Evolutionary conservation across 2,888 invertebrate genomes (phyloP).

Genomic region (Unio pictorum): DNA sequence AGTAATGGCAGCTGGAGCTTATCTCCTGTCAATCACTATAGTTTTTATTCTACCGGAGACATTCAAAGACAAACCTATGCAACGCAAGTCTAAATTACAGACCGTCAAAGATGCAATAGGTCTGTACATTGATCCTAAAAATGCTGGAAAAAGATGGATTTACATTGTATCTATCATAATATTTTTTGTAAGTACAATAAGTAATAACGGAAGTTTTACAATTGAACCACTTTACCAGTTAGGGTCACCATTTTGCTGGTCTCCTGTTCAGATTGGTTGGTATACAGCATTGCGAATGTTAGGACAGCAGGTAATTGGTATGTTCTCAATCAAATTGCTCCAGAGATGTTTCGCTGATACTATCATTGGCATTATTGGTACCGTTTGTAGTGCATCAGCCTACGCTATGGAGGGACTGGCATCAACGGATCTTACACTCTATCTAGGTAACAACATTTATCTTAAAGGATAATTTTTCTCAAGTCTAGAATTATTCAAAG

Average conservation of each 20-base stretch:
- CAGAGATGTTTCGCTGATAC: constrained; percentile 31
- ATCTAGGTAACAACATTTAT: constrained; percentile 30
- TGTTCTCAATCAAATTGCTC: constrained; percentile 25
- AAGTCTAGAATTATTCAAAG: background rate
- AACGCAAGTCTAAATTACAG: constrained; percentile 13
- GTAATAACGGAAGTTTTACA: constrained; percentile 17
- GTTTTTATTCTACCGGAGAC: constrained; percentile 27
- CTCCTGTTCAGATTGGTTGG: constrained; percentile 34
- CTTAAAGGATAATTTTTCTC: background rate
- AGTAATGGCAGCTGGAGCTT: constrained; percentile 9
- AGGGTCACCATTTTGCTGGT: constrained; percentile 43
- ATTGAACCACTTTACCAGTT: constrained; percentile 39
- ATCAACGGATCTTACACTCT: constrained; percentile 19
- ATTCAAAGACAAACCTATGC: constrained; percentile 9
- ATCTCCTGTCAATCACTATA: constrained; percentile 15
- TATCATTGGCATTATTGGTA: constrained; percentile 28
- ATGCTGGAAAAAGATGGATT: constrained; percentile 21
- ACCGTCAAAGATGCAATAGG: constrained; percentile 24
- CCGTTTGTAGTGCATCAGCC: constrained; percentile 14
- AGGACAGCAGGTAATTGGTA: constrained; percentile 24
- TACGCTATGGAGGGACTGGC: constrained; percentile 35
- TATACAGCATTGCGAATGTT: constrained; percentile 22
- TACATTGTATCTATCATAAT: constrained; percentile 20
- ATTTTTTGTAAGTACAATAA: constrained; percentile 16
- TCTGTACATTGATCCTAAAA: constrained; percentile 24